phyloP scores from a whole-genome alignment of 2,888 invertebrate species.

The Caenorhabditis sp. region DNA sequence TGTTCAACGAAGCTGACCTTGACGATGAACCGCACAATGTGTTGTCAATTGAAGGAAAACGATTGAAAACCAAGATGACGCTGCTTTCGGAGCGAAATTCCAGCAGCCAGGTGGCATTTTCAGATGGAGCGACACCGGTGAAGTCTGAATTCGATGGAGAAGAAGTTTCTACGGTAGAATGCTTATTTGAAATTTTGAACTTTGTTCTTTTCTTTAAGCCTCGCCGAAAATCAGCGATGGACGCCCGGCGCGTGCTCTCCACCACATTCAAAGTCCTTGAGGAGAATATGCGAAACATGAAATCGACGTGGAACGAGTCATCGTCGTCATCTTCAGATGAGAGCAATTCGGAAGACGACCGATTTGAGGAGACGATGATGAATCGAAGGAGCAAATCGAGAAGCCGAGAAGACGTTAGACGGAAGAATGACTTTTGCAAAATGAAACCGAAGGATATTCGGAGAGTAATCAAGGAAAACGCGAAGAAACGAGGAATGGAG shows the following conservation, averaged over 20 bases:
- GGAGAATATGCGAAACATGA: conserved; percentile 18
- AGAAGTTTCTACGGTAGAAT: too few species aligned
- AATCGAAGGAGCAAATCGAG: neutral
- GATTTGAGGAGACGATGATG: conserved; percentile 11
- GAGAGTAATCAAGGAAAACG: neutral
- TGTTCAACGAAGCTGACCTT: neutral
- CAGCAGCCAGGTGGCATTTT: neutral
- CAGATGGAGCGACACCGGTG: conserved; percentile 22
- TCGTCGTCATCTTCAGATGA: conserved; percentile 44
- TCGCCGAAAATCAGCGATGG: conserved; percentile 42
- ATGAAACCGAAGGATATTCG: conserved; percentile 26
- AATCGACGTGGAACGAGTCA: conserved; percentile 1
- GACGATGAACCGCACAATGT: conserved; percentile 29
- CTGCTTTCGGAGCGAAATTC: neutral
- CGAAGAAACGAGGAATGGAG: too few species aligned
- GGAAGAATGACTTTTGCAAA: neutral
- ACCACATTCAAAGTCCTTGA: conserved; percentile 37
- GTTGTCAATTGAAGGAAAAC: conserved; percentile 32
- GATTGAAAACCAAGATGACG: conserved; percentile 35
- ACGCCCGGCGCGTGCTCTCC: conserved; percentile 18
- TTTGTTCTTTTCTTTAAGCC: too few species aligned
- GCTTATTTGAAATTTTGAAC: too few species aligned
- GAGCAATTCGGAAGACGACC: conserved; percentile 34
- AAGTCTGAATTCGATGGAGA: neutral
- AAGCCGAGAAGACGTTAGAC: too few species aligned